Evolutionary conservation across 23 tunicate species (phyloP).

Genomic region (Diplosoma virens): DNA sequence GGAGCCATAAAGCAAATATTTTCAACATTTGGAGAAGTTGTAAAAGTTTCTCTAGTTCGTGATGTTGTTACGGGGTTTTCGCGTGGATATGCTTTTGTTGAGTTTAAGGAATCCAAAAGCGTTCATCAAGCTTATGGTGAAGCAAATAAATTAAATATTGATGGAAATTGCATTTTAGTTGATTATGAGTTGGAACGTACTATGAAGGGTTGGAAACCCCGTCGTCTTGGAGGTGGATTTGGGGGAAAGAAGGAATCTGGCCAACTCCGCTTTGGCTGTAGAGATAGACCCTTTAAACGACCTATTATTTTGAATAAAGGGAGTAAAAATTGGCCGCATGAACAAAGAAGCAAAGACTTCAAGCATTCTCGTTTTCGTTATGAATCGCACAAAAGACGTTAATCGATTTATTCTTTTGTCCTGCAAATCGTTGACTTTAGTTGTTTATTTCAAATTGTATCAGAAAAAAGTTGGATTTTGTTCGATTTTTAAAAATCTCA

Average conservation of each 20-base stretch:
- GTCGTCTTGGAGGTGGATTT: constrained; percentile 91
- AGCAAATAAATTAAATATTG: constrained; percentile 42
- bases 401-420: background rate
- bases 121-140: constrained; percentile 39
- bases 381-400: background rate
- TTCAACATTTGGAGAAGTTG: constrained; percentile 56
- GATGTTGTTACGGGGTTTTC: constrained; percentile 84
- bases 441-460: no score
- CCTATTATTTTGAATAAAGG: constrained; percentile 31
- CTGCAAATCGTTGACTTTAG: no score
- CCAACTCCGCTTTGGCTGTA: constrained; percentile 79
- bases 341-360: no score
- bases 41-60: constrained; percentile 50
- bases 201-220: constrained; percentile 82
- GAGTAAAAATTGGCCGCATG: no score
- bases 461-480: background rate
- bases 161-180: constrained; percentile 62
- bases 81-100: constrained; percentile 73
- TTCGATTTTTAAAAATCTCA: no score
- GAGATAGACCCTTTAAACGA: constrained; percentile 67
- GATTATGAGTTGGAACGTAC: constrained; percentile 68
- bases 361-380: background rate
- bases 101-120: constrained; percentile 19
- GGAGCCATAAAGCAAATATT: constrained; percentile 38
- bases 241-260: constrained; percentile 94